These are phyloP conservation scores for Actenoides lindsayi DNA, from an alignment of 2,113 vertebrate species.

Conservation along the genomic window DNA sequence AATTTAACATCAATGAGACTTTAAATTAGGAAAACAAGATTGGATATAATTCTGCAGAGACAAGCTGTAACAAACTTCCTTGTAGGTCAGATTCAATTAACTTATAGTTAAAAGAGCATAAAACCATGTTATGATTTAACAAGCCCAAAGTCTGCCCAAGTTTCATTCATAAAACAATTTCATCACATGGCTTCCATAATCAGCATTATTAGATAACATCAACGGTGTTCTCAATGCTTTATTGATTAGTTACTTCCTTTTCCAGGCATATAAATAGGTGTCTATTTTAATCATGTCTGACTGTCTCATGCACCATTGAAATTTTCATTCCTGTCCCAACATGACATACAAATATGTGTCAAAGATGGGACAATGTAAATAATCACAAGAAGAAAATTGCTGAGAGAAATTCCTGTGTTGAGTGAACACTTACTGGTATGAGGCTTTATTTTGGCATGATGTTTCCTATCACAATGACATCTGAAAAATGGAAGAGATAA, in stretches of 20 bases:
- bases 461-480: neutral
- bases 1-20: neutral
- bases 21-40: constrained; percentile 6
- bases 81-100: neutral
- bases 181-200: neutral
- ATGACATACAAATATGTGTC: neutral
- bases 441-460: neutral
- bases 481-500: neutral
- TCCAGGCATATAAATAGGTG: neutral
- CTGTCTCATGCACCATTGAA: neutral
- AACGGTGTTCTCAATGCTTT: neutral
- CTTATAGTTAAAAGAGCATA: neutral
- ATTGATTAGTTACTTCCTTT: neutral
- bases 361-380: neutral
- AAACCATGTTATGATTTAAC: neutral
- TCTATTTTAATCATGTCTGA: neutral
- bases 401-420: neutral
- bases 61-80: neutral
- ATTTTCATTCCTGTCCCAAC: neutral
- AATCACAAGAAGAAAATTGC: neutral
- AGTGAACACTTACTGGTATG: neutral
- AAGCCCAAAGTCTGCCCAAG: neutral
- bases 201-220: neutral
- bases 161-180: neutral
- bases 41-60: neutral